Percentiles rank a stretch among this genome's conserved stretches.
phyloP scores from a whole-genome alignment of 2,888 invertebrate genomes.

The Drosophila phalerata region DNA sequence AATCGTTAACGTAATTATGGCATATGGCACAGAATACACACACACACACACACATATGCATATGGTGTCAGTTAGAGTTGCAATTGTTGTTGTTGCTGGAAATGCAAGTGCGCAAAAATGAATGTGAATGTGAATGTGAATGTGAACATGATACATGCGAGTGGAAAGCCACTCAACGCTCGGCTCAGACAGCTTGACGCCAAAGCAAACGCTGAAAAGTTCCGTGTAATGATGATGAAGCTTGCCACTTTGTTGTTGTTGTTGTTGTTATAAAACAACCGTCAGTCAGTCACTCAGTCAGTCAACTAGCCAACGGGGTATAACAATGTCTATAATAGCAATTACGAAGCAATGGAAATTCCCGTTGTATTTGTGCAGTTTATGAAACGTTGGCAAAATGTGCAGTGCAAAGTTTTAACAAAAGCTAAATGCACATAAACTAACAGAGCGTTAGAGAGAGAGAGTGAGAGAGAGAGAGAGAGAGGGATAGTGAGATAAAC shows the following conservation, averaged over 20 bases:
- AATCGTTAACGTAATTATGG: conserved; percentile 52
- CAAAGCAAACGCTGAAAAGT: conserved; percentile 66
- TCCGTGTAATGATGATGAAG: conserved; percentile 64
- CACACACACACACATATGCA: conserved; percentile 9
- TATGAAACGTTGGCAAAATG: conserved; percentile 46
- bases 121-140: conserved; percentile 64
- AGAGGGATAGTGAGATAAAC: background rate
- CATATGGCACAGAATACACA: conserved; percentile 9
- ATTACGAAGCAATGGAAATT: conserved; percentile 71
- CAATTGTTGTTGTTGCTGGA: conserved; percentile 30
- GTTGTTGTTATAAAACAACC: conserved; percentile 42
- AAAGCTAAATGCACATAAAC: conserved; percentile 31
- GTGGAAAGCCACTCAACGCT: conserved; percentile 64
- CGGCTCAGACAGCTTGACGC: conserved; percentile 77
- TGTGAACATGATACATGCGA: conserved; percentile 60
- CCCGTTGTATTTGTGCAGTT: conserved; percentile 64
- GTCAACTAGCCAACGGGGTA: conserved; percentile 39
- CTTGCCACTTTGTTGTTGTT: conserved; percentile 36
- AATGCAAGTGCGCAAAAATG: conserved; percentile 61
- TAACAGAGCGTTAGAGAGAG: background rate
- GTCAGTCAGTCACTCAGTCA: conserved; percentile 40
- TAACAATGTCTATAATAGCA: conserved; percentile 61
- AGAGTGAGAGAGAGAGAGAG: background rate
- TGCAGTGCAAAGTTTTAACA: conserved; percentile 49
- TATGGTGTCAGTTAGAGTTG: conserved; percentile 20